phyloP scores from a whole-genome alignment of 1,140 invertebrate species.

The Trachymyrmex cornetzi region DNA sequence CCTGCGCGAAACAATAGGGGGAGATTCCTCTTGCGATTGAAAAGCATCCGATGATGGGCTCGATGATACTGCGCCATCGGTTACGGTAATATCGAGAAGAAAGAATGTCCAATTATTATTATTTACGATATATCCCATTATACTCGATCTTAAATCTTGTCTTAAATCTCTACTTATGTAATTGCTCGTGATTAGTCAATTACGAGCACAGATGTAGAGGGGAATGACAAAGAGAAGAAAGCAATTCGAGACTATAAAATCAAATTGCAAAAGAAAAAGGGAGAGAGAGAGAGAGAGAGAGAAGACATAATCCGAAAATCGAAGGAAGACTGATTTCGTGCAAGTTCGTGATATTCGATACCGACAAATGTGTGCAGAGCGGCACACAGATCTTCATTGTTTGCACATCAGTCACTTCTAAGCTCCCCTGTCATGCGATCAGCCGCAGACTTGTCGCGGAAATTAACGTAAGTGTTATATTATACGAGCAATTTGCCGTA shows the following conservation, averaged over 20 bases:
- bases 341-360: constrained; percentile 34
- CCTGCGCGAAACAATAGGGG: constrained; percentile 77
- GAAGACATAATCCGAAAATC: constrained; percentile 30
- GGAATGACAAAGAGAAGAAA: background rate
- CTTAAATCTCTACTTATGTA: background rate
- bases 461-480: constrained; percentile 8
- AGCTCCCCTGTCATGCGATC: constrained; percentile 10
- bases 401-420: constrained; percentile 38
- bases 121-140: constrained; percentile 15
- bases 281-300: background rate
- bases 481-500: background rate
- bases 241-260: background rate
- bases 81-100: background rate
- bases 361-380: constrained; percentile 19
- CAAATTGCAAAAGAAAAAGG: background rate
- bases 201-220: background rate
- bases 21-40: constrained; percentile 75
- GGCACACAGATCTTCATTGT: constrained; percentile 30
- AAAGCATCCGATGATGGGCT: constrained; percentile 71
- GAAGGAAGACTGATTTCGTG: constrained; percentile 42
- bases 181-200: background rate
- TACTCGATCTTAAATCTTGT: background rate
- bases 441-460: constrained; percentile 9
- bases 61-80: constrained; percentile 43
- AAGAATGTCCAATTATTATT: constrained; percentile 10